These are phyloP conservation scores for Sula dactylatra DNA, from an alignment of 2,113 vertebrate species.

Conservation along the genomic window DNA sequence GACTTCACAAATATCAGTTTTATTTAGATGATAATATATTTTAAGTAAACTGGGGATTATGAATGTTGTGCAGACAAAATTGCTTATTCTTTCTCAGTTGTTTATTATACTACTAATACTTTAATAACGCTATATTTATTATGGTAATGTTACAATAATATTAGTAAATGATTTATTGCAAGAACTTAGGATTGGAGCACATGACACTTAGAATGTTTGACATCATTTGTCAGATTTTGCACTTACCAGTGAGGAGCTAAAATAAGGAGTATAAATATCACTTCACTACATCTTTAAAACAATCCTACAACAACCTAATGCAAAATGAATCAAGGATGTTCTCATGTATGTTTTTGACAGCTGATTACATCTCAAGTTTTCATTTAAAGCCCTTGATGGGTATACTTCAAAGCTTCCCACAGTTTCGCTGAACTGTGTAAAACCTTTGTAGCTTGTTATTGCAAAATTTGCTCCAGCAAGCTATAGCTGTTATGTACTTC, in stretches of 20 bases:
- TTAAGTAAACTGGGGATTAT: not conserved
- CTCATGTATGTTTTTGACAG: not conserved
- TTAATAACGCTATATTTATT: not conserved
- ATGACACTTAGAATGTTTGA: not conserved
- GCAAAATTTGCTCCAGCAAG: not conserved
- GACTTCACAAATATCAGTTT: not conserved
- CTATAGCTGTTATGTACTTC: not conserved
- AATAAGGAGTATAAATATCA: not conserved
- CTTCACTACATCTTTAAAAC: not conserved
- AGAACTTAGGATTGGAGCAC: not conserved
- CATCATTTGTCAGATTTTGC: not conserved
- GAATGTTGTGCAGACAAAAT: not conserved
- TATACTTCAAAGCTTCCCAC: conserved; percentile 10
- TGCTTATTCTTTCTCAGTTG: not conserved
- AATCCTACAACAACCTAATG: not conserved
- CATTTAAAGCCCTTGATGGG: not conserved
- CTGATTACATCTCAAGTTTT: not conserved
- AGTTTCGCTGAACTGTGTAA: not conserved
- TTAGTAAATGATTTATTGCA: not conserved
- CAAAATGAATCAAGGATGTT: not conserved
- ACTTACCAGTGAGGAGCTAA: not conserved
- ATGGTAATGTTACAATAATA: not conserved
- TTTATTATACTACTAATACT: not conserved
- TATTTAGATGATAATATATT: not conserved
- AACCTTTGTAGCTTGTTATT: not conserved